Conservation (phyloP, 2,888 invertebrate species). For the Lasius fuliginosus region DNA sequence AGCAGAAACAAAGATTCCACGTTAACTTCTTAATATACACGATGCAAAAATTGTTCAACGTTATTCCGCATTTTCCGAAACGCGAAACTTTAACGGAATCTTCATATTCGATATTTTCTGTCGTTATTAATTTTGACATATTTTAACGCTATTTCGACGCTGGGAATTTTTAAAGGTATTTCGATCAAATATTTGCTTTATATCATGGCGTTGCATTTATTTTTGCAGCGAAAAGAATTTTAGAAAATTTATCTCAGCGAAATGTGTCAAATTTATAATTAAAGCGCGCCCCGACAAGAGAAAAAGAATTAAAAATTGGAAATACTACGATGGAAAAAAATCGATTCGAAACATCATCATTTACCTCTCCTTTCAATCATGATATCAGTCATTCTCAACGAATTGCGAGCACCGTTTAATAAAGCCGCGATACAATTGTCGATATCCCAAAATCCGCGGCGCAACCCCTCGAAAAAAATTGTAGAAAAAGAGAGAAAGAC, state of each 20-base stretch:
- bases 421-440: slow-evolving; percentile 17
- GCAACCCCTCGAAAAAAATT: not conserved
- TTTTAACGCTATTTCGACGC: not conserved
- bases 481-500: not conserved
- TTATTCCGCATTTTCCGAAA: slow-evolving; percentile 12
- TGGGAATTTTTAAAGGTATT: not conserved
- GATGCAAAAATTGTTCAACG: slow-evolving; percentile 32
- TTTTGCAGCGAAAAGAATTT: not conserved
- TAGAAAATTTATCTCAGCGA: not conserved
- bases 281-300: not conserved
- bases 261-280: slow-evolving; percentile 15
- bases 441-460: slow-evolving; percentile 1
- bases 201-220: not conserved
- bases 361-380: not conserved
- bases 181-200: not conserved
- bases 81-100: slow-evolving; percentile 14
- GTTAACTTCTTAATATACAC: slow-evolving; percentile 65
- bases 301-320: not conserved
- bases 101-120: not conserved
- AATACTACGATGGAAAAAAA: not conserved
- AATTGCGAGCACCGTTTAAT: slow-evolving; percentile 14
- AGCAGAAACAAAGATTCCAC: slow-evolving; percentile 63
- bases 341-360: not conserved
- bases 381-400: not conserved
- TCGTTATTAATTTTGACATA: slow-evolving; percentile 10